Evolutionary conservation across 2,888 invertebrate genomes (phyloP), one percentile per base, ranked within the genome.

Genomic region (Neoitamus cyanurus): DNA sequence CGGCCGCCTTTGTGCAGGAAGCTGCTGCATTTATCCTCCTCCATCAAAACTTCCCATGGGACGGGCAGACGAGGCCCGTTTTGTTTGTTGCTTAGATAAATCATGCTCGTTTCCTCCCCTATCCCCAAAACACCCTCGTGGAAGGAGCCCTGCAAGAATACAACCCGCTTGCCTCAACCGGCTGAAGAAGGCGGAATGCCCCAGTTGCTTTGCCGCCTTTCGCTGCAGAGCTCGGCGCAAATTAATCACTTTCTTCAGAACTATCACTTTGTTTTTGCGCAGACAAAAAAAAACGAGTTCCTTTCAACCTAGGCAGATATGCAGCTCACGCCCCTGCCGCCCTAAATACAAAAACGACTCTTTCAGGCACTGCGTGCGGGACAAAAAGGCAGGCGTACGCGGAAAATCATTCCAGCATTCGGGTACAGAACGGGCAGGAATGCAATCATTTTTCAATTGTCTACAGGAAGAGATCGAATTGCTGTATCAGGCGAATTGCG

Each of bases 381-480:
- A 25, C 20, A 58, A 58, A 58, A 58, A 58, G 20, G 9, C 6
- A 15, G 58, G 58, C 58, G 58, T 7, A 31, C 70, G 28, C 30
- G 68, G 25, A 68, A 68, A 25, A 68, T 11, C 9, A 20, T 69
- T 69, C 7, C 30, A 70, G 7, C 30, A 70, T 70, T 70, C 11
- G 7, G 7, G 28, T n/a, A 11, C 69, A 69, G 13, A 5, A 70
- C n/a, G 28, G 5, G 2, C 42, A 13, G 36, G 28, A 75, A 75
- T 75, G 75, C 75, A 75, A 75, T 75, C 75, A 75, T 42, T 75
- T 75, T 75, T 37, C 42, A 34, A 75, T 75, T 75, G 75, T 42
- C 20, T 42, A 34, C 42, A 75, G 75, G 15, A 75, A 37, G 36
- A 42, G 37, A 37, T 75, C 75, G 20, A 73, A 42, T 75, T 75